Evolutionary conservation across 2,888 invertebrate species (phyloP), one percentile per base, ranked within the genome.

Genomic region (Papilio protenor): DNA sequence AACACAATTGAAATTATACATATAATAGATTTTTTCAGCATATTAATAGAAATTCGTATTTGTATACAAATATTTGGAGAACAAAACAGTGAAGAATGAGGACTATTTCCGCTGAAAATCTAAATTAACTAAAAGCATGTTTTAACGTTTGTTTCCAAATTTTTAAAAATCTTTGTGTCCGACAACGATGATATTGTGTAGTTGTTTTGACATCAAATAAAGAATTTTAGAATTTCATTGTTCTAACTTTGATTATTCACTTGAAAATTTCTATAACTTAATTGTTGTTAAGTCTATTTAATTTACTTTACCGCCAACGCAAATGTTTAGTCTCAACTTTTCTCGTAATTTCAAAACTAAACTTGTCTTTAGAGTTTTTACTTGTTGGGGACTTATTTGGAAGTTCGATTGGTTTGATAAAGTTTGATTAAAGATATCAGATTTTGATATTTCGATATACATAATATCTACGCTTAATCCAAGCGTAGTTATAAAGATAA

Each of bases 381-480:
- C 76, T 61, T 61, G 23, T 59, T 59, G 12, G 72, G 70, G 76
- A 76, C 75, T 77, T 75, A 75, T 79, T 79, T 74, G 33, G 27
- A 81, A 83, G 80, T 84, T 83, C 81, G 82, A 84, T 85, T 82
- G 83, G 80, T 75, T 72, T 80, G 81, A 83, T 81, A 80, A 83
- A 84, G 81, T 84, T 84, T 81, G 81, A 81, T 82, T 77, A 78
- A 79, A 76, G 66, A 70, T 8, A 45, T 59, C 33, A 49, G 49
- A 40, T 72, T 47, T 55, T 75, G 78, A 80, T 78, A 77, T 76
- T 79, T 79, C 73, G 73, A 57, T 61, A 27, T 14, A 14, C 21
- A 40, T 16, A 40, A 40, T 40, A 33, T 33, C 0, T 2, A 33
- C 5, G 5, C 2, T 33, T 33, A 33, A 33, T 33, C 33, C 5